phyloP scores from a whole-genome alignment of 2,888 invertebrate species.

The Sclerodermus sp. region DNA sequence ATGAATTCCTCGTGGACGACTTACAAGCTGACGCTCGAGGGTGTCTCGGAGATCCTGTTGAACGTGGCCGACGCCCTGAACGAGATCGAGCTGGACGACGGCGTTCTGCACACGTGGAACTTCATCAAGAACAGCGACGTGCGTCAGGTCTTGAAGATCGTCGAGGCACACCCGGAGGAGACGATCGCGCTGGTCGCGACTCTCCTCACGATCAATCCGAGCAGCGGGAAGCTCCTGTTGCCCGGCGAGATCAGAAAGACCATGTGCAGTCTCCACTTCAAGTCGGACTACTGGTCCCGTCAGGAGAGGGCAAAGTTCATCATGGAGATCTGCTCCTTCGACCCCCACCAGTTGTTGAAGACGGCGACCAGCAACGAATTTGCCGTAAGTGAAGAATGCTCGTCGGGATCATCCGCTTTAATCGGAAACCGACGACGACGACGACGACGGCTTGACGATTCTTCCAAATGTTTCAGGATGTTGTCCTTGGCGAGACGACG shows the following conservation, averaged over 20 bases:
- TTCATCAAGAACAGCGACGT: slow-evolving; percentile 37
- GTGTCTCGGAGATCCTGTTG: slow-evolving; percentile 34
- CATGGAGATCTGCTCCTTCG: slow-evolving; percentile 43
- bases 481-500: slow-evolving; percentile 14
- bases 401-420: neutral
- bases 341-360: slow-evolving; percentile 39
- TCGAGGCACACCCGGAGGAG: slow-evolving; percentile 41
- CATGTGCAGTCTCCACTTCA: slow-evolving; percentile 34
- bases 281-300: slow-evolving; percentile 35
- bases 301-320: slow-evolving; percentile 33
- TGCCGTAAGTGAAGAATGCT: slow-evolving; percentile 25
- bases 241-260: slow-evolving; percentile 27
- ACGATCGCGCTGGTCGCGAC: slow-evolving; percentile 38
- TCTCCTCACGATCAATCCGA: slow-evolving; percentile 24
- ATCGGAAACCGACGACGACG: too few relatives aligned
- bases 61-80: slow-evolving; percentile 34
- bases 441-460: neutral
- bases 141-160: slow-evolving; percentile 39
- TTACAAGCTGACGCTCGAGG: slow-evolving; percentile 36
- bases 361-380: slow-evolving; percentile 41
- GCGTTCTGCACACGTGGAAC: slow-evolving; percentile 37
- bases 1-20: slow-evolving; percentile 14
- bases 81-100: slow-evolving; percentile 15
- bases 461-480: slow-evolving; percentile 17
- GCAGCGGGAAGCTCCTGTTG: slow-evolving; percentile 6